A percentile compares a stretch with the other conserved stretches of the same genome.
Evolutionary conservation across 64 coral and sea anemone genomes (phyloP).

Genomic region (Actinia tenebrosa): DNA sequence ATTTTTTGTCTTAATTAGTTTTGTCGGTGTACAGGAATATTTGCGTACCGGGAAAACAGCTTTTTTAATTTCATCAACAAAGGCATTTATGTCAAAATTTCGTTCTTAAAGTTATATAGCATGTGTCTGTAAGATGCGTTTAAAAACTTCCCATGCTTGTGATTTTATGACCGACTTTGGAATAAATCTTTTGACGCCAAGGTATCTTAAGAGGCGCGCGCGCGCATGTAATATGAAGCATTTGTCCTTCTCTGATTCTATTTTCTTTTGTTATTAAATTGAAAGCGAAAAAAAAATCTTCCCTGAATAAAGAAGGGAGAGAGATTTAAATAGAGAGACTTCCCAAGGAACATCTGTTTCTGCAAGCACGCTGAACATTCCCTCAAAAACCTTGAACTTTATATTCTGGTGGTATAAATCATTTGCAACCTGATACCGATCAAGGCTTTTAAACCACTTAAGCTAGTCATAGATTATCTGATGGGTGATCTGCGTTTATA

Average conservation of each 20-base stretch:
- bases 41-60: background rate
- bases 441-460: background rate
- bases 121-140: no score
- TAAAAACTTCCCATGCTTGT: no score
- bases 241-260: no score
- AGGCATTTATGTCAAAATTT: background rate
- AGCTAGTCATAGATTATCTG: background rate
- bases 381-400: background rate
- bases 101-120: no score
- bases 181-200: no score
- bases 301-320: no score
- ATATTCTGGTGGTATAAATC: background rate
- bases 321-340: no score
- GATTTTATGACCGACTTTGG: no score
- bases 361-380: background rate
- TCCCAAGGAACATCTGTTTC: background rate
- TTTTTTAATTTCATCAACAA: background rate
- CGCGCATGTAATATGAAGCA: no score
- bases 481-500: background rate
- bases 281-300: no score
- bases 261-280: no score
- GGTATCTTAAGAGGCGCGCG: no score
- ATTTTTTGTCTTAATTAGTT: slow-evolving; percentile 6
- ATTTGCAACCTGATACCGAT: background rate
- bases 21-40: background rate